Evolutionary conservation across 2,113 vertebrate species (phyloP), one percentile per base, ranked within the genome.

Genomic region (Myotis lucifugus): DNA sequence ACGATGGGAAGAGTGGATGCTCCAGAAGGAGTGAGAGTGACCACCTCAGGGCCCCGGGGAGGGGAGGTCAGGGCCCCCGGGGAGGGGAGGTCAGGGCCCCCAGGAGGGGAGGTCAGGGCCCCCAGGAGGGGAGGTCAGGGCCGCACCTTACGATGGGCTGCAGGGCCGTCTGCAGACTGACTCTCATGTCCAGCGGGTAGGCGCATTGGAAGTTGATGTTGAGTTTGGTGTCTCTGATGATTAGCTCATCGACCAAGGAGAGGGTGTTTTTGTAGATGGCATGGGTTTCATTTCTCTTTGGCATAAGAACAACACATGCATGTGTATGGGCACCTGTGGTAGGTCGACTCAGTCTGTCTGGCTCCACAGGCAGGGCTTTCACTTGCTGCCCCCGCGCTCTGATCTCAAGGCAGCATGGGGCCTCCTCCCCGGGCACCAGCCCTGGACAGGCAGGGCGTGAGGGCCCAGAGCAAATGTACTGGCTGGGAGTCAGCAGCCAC

Each of bases 221-320:
- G 84, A 98, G 48, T 48, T 97, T 72, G 42, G 93, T 91, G 73
- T 98, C 97, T 96, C 97, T 98, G 95, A 97, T 95, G 94, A 97
- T 98, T 90, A 98, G 85, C 50, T 96, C 82, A 2, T 85, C 96
- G 97, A 76, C 91, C 94, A 98, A 85, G 90, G 95, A 96, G 37
- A 98, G 69, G 15, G 83, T 97, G 88, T 96, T 98, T 91, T 95
- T 94, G 94, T 98, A 98, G 79, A 82, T 90, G 64, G 77, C 98
- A 76, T 98, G 97, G 59, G 97, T 98, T 82, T 8, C 86, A 91
- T 98, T 98, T 91, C 46, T 97, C 95, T 98, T 78, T 56, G 77
- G 64, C 85, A 95, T 91, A 96, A 97, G 96, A 98, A 97, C 2
- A 84, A 96, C 83, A 64, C 32, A 69, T 74, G 56, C 76, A 85